Evolutionary conservation across 1,140 invertebrate species (phyloP), one percentile per base, ranked within the genome.

Genomic region (Solenopsis invicta): DNA sequence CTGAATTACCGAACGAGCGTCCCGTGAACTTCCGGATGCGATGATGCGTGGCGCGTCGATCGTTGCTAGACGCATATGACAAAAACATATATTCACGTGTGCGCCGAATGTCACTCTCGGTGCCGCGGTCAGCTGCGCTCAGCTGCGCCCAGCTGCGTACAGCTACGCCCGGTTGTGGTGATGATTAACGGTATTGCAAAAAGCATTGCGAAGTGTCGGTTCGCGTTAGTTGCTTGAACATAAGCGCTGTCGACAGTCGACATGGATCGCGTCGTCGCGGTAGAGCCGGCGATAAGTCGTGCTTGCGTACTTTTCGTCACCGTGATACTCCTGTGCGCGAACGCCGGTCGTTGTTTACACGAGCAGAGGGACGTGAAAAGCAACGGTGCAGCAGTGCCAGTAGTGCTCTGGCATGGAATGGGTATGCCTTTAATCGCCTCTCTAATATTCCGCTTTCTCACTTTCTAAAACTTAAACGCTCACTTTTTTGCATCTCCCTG

Each of bases 381-480:
- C 4, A 37, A 54, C 9, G 37, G 21, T 75, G 74, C 52, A 10
- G 54, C 80, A n/a, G 24, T 94, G 75, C 97, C 97, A 0, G 96
- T 98, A 87, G 97, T 98, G 52, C 90, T 98, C 67, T 98, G 97
- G 97, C 97, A 98, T 95, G 97, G 97, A 94, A 98, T 98, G 97
- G 97, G 97, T 97, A 95, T 96, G 96, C 90, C 48, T 62, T 59
- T 21, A 50, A 80, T 86, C 34, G 12, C 29, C 76, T 21, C n/a
- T 24, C 13, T 81, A 50, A 54, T 34, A 9, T 34, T 59, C 1
- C 18, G 4, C 41, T 64, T 61, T 4, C n/a, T n/a, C 34, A 50
- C 59, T 84, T 87, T 56, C 72, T 62, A 62, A 29, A 59, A 62
- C 21, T 64, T 37, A 41, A 12, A 54, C 34, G 34, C 24, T 41